Evolutionary conservation across 2,113 vertebrate species (phyloP), one percentile per base, ranked within the genome.

Genomic region (Anoplopoma fimbria): DNA sequence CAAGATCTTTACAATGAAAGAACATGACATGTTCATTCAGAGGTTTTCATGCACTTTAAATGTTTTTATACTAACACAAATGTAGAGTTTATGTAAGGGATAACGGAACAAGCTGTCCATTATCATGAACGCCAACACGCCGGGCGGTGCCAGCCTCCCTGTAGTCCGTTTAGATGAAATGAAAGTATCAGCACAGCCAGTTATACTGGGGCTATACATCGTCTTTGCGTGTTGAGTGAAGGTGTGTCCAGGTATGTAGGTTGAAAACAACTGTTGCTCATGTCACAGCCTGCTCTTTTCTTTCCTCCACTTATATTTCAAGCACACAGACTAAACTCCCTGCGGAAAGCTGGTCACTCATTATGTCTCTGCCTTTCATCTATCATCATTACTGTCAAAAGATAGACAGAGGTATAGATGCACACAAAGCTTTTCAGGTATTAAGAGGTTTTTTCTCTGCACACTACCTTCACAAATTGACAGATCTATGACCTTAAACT

Each of bases 211-310:
- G 25, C 25, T 45, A 10, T 40, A 38, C 21, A 34, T 47, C 0
- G 21, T 40, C 23, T 47, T 1, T 69, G 71, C 79, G 33, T 75
- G 55, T n/a, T 45, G 61, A 38, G 75, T 71, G 31, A 75, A 85
- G 64, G 88, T 75, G 70, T 81, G 77, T 90, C 69, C 81, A 78
- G 72, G 85, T 84, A 82, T 87, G 51, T 64, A 51, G 47, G 29
- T 82, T 29, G 29, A 84, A 86, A 73, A 31, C 49, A 69, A 55
- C 25, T 38, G 45, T n/a, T 67, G 49, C 70, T 80, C 38, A 13
- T 83, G 88, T 85, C 70, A n/a, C 69, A 78, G 58, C 87, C 67
- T 79, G 87, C 53, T 82, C 53, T 23, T 68, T 29, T 60, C 14
- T 42, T 15, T 73, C 42, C 45, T 38, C 29, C n/a, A 49, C 47